A percentile compares a stretch with the other conserved stretches of the same genome.
These are phyloP conservation scores for Plebejus argus DNA, from an alignment of 2,888 invertebrate species.

Conservation along the genomic window DNA sequence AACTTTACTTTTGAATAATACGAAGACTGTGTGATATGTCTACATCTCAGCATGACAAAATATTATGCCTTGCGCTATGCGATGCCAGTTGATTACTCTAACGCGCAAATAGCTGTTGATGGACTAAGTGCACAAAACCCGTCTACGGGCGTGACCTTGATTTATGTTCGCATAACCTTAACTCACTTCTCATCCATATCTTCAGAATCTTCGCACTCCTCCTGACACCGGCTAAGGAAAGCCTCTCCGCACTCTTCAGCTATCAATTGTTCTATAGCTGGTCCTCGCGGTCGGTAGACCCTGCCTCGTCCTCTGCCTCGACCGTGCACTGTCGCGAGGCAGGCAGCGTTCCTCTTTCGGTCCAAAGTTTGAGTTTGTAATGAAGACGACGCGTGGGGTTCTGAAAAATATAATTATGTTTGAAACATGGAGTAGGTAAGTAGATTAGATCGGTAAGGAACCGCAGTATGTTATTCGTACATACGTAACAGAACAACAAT, in stretches of 20 bases:
- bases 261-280: constrained; percentile 70
- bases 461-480: too few species aligned
- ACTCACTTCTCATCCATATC: constrained; percentile 79
- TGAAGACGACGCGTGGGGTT: constrained; percentile 74
- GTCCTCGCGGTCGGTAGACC: constrained; percentile 66
- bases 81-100: too few species aligned
- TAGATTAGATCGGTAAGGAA: too few species aligned
- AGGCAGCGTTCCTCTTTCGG: constrained; percentile 59
- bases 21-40: too few species aligned
- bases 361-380: constrained; percentile 74
- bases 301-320: constrained; percentile 54
- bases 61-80: too few species aligned
- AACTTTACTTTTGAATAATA: too few species aligned
- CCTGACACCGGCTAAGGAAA: constrained; percentile 69
- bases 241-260: constrained; percentile 73
- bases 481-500: too few species aligned
- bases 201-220: constrained; percentile 82
- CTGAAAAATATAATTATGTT: constrained; percentile 47
- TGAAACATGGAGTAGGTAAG: background rate
- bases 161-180: too few species aligned
- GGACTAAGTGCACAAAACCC: too few species aligned
- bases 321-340: constrained; percentile 69
- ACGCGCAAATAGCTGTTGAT: too few species aligned
- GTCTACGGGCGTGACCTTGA: too few species aligned
- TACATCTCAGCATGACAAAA: too few species aligned